phyloP scores from a whole-genome alignment of 2,888 invertebrate genomes.

The Leucophora obtusa region DNA sequence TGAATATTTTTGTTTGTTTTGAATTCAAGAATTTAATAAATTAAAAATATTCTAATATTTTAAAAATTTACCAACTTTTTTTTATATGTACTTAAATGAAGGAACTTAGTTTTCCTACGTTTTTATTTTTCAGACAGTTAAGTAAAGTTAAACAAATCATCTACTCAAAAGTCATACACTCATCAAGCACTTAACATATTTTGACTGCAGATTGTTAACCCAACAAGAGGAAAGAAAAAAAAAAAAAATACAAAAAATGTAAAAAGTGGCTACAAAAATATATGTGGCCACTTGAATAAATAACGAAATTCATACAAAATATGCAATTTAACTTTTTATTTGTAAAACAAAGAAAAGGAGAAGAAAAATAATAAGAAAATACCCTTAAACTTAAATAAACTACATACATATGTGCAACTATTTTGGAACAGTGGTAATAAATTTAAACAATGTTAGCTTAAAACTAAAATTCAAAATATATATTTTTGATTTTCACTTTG shows the following conservation, averaged over 20 bases:
- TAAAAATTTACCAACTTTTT: no score
- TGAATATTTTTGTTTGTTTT: no score
- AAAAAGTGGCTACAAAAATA: slow-evolving; percentile 17
- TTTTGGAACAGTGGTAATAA: slow-evolving; percentile 9
- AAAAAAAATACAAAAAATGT: slow-evolving; percentile 7
- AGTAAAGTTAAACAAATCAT: slow-evolving; percentile 22
- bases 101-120: not conserved
- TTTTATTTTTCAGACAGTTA: not conserved
- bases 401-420: not conserved
- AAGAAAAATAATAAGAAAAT: slow-evolving; percentile 47
- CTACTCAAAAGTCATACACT: slow-evolving; percentile 28
- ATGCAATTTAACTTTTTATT: slow-evolving; percentile 55
- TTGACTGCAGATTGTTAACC: slow-evolving; percentile 29
- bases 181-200: slow-evolving; percentile 56
- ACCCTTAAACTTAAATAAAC: slow-evolving; percentile 42
- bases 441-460: no score
- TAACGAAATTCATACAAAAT: slow-evolving; percentile 48
- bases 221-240: slow-evolving; percentile 1
- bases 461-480: no score
- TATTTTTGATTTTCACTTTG: no score
- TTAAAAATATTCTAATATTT: no score
- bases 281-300: slow-evolving; percentile 57
- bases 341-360: slow-evolving; percentile 46
- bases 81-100: not conserved
- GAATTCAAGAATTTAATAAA: no score